phyloP scores from a whole-genome alignment of 2,888 invertebrate genomes.

The Dioctria rufipes region DNA sequence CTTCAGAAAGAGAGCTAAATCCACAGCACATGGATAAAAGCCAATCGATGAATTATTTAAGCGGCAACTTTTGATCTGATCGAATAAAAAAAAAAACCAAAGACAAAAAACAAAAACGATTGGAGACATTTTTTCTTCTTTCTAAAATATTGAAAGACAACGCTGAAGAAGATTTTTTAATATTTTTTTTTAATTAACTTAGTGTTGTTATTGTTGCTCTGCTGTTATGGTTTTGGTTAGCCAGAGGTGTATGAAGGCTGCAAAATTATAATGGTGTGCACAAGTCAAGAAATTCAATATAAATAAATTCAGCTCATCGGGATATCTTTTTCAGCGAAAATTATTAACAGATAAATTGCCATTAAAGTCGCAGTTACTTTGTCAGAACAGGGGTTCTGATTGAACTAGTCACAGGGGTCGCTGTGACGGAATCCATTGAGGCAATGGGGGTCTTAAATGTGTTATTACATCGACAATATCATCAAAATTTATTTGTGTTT shows the following conservation, averaged over 20 bases:
- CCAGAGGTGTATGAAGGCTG: neutral
- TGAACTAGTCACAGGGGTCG: constrained; percentile 38
- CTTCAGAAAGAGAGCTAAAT: constrained; percentile 17
- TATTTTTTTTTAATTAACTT: constrained; percentile 36
- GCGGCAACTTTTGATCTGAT: constrained; percentile 54
- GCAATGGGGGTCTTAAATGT: constrained; percentile 30
- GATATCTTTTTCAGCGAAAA: constrained; percentile 47
- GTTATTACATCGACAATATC: constrained; percentile 29
- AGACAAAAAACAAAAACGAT: neutral
- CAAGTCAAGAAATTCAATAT: constrained; percentile 21
- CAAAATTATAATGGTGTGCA: constrained; percentile 12
- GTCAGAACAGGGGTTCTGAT: constrained; percentile 14
- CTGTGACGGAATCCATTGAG: constrained; percentile 30
- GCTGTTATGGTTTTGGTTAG: neutral
- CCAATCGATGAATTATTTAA: constrained; percentile 55
- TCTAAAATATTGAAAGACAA: constrained; percentile 48
- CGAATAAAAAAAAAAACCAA: constrained; percentile 35
- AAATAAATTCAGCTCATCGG: constrained; percentile 51
- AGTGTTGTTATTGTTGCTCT: constrained; percentile 10
- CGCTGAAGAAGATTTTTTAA: constrained; percentile 33
- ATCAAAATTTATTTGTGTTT: neutral
- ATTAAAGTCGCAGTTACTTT: constrained; percentile 44
- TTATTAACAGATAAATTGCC: constrained; percentile 51
- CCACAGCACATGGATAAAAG: constrained; percentile 13
- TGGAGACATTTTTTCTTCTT: constrained; percentile 43